Evolutionary conservation across 2,113 vertebrate genomes (phyloP), one percentile per base, ranked within the genome.

Genomic region (Carlito syrichta): DNA sequence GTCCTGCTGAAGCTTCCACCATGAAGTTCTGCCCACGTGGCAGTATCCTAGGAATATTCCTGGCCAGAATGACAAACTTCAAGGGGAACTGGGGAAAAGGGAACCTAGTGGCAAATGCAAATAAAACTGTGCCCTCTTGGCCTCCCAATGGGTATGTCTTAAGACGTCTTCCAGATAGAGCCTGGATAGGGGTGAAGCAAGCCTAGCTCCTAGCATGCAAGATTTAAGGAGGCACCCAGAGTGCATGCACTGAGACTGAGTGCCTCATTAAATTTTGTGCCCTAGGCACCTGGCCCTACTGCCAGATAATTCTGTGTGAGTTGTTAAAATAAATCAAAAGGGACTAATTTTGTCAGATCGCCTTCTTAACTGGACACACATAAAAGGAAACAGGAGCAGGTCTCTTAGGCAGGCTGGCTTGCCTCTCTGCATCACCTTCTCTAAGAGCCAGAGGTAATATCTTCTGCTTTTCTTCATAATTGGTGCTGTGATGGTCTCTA

Each of bases 251-350:
- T 6, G 32, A 68, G 48, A 86, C 50, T 23, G 4, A 25, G 32
- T 2, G 22, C 68, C 76, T 79, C 40, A 89, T 83, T 86, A 71
- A 69, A 40, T 92, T 22, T 19, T 54, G 48, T 58, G 78, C 27
- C 73, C 38, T 66, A 10, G 40, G 38, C 9, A 52, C 19, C 83
- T 58, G 45, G 19, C 63, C 48, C 54, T n/a, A 22, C 20, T 78
- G 35, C 40, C 38, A 25, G 35, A 30, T 14, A 38, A 48, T 81
- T 63, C 23, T 62, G 16, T 30, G 27, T 8, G 60, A n/a, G 19
- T 13, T 43, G 45, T 54, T 81, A 81, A 38, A 54, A 69, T 79
- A 84, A 89, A 54, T 86, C n/a, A 35, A 45, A 74, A 92, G 45
- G 27, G 81, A 45, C 52, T 32, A 88, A 52, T 60, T 32, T 83